Percentiles rank a stretch among this genome's conserved stretches.
phyloP scores from a whole-genome alignment of 2,888 invertebrate genomes.

The Synanthedon formicaeformis region DNA sequence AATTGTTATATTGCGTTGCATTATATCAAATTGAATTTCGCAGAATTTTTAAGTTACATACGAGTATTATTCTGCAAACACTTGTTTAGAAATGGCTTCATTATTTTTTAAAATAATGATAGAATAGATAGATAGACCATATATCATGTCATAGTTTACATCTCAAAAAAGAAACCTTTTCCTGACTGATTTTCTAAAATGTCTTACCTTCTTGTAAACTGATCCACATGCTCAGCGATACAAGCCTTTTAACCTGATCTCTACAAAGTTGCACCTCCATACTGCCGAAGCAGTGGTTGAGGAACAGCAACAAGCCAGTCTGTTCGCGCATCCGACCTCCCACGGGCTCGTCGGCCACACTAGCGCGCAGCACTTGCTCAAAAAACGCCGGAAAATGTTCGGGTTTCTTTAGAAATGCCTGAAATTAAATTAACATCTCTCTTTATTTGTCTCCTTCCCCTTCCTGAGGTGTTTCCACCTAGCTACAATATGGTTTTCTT shows the following conservation, averaged over 20 bases:
- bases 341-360: conserved; percentile 72
- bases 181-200: too few relatives aligned
- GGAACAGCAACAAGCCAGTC: conserved; percentile 88
- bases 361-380: conserved; percentile 81
- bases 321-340: conserved; percentile 76
- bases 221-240: conserved; percentile 94
- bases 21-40: too few relatives aligned
- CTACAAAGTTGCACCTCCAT: conserved; percentile 96
- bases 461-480: too few relatives aligned
- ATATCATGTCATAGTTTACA: too few relatives aligned
- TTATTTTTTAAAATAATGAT: too few relatives aligned
- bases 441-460: neutral
- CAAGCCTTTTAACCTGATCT: conserved; percentile 90
- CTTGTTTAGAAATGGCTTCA: too few relatives aligned
- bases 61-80: too few relatives aligned
- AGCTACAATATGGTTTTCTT: too few relatives aligned
- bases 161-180: too few relatives aligned
- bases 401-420: conserved; percentile 83
- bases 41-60: too few relatives aligned
- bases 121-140: too few relatives aligned
- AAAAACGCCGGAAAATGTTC: conserved; percentile 86
- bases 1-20: too few relatives aligned
- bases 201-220: conserved; percentile 82
- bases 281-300: conserved; percentile 97
- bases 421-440: conserved; percentile 15